phyloP scores from a whole-genome alignment of 64 coral and sea anemone genomes.

The Actinia equina region DNA sequence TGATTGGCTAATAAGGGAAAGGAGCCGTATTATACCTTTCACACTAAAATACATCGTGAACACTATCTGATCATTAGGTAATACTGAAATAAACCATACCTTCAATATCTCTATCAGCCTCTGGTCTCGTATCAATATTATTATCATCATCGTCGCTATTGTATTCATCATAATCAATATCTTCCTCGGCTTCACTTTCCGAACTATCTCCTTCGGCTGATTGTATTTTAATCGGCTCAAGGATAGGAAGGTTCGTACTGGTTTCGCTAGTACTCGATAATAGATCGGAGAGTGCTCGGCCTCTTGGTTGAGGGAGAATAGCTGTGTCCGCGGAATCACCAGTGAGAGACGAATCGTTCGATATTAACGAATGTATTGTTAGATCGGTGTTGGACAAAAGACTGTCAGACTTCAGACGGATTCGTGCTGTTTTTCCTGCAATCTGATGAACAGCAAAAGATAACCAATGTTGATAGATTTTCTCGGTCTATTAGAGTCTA shows the following conservation, averaged over 20 bases:
- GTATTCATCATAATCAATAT: conserved; percentile 27
- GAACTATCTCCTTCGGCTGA: conserved; percentile 45
- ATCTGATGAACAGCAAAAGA: conserved; percentile 29
- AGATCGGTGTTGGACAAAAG: conserved; percentile 76
- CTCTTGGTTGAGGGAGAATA: conserved; percentile 42
- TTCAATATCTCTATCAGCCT: conserved; percentile 60
- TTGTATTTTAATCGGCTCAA: conserved; percentile 90
- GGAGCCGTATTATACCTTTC: too few species aligned
- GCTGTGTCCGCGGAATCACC: conserved; percentile 3
- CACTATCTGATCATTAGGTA: too few species aligned
- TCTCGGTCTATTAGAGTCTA: too few species aligned
- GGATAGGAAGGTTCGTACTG: conserved; percentile 39
- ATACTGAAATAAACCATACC: neutral
- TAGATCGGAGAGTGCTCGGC: conserved; percentile 78
- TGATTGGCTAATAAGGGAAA: too few species aligned
- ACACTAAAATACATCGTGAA: too few species aligned
- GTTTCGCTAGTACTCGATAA: conserved; percentile 43
- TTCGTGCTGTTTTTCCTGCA: conserved; percentile 53
- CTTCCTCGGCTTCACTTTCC: conserved; percentile 55
- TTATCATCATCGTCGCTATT: conserved; percentile 29
- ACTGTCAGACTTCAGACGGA: conserved; percentile 69
- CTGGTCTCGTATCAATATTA: conserved; percentile 18
- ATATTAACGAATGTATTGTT: conserved; percentile 68
- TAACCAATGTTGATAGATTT: neutral
- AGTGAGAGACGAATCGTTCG: conserved; percentile 40